Evolutionary conservation across 1,140 invertebrate species (phyloP).

Genomic region (Orius insidiosus): DNA sequence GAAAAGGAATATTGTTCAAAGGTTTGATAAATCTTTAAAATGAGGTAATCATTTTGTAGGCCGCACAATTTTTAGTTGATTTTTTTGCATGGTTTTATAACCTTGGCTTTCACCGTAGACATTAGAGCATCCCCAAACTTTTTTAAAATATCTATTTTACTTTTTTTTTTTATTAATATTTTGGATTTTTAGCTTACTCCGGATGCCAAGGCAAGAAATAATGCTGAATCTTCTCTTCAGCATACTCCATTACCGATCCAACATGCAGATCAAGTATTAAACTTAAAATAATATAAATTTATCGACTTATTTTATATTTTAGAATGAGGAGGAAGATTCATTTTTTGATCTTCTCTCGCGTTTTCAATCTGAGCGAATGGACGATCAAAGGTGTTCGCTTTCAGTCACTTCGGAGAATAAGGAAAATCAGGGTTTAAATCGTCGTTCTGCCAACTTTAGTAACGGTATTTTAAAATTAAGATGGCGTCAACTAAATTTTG

Average conservation of each 20-base stretch:
- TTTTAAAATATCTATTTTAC: no score
- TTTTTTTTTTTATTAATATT: slow-evolving; percentile 14
- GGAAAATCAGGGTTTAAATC: slow-evolving; percentile 21
- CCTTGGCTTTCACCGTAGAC: neutral
- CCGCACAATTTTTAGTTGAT: no score
- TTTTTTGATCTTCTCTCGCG: slow-evolving; percentile 85
- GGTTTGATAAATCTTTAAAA: no score
- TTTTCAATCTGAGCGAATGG: slow-evolving; percentile 91
- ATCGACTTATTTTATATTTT: no score
- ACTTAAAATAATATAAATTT: neutral
- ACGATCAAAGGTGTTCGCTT: slow-evolving; percentile 83
- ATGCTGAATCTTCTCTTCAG: slow-evolving; percentile 11
- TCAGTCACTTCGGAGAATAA: slow-evolving; percentile 24
- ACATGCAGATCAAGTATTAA: slow-evolving; percentile 12
- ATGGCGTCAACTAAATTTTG: no score
- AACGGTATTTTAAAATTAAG: no score
- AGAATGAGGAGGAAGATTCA: slow-evolving; percentile 38
- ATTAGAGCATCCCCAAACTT: neutral
- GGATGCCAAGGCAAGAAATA: slow-evolving; percentile 42
- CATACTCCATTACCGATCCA: slow-evolving; percentile 6
- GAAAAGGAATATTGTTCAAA: no score
- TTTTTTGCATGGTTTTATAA: no score
- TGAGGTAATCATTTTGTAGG: no score
- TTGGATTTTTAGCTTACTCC: slow-evolving; percentile 50
- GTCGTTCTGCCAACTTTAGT: slow-evolving; percentile 9